Evolutionary conservation across 53 echinoderm and acorn worm genomes (phyloP), one percentile per base, ranked within the genome.

Genomic region (Paelopatides confundens): DNA sequence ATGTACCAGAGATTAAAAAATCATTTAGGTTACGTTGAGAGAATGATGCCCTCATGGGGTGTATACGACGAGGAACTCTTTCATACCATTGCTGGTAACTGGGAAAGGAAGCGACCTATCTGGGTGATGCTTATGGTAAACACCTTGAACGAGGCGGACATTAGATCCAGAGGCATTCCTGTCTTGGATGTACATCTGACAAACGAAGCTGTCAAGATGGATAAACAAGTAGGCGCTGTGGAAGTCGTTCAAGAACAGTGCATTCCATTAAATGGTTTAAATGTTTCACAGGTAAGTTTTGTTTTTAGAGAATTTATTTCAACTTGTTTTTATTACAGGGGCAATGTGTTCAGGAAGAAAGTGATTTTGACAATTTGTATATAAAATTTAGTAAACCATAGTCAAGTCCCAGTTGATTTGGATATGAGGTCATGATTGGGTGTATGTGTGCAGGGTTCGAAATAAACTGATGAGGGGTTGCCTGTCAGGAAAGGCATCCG

Each of bases 61-160:
- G 84, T 98, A 4, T 98, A 98, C 63, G 98, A 95, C 27, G 98
- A 98, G 35, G 93, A 92, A 77, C 92, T 97, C 31, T 97, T 93
- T 87, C 93, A 97, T 40, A 92, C 95, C 9, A 98, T 98, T 49
- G 98, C 95, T 12, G 98, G 95, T 1, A 98, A 98, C 87, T 98
- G 98, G 98, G 95, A 98, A 63, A 81, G 94, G 39, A 98, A 98
- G 67, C 81, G 94, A 50, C 98, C 98, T 17, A 91, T 98, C 31
- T 98, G 98, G 98, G 95, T 98, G 30, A 98, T 98, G 98, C 85
- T 98, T 2, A 89, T 98, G 91, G 94, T 98, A 52, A 95, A 98
- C 69, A 94, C 98, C 29, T 71, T 98, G 65, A 98, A 95, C 21
- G 98, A 98, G 62, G 85, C 93, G 0, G 98, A 98, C 70, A 89